Evolutionary conservation across 2,113 vertebrate species (phyloP), one percentile per base, ranked within the genome.

Genomic region (Mesitornis unicolor): DNA sequence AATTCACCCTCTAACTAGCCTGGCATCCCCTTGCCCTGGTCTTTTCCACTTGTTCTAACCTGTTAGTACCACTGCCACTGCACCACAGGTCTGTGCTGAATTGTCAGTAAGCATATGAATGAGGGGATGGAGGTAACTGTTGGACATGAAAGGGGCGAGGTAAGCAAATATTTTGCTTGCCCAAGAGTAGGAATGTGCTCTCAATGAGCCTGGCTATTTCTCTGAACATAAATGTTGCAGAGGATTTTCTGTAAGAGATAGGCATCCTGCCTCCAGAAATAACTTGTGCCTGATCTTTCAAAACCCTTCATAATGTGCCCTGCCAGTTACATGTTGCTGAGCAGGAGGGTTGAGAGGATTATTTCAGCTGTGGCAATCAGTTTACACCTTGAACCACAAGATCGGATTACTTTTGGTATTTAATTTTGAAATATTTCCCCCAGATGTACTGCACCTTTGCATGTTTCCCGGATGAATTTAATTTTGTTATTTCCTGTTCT

Each of bases 391-490:
- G 63, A 92, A 79, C 82, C 90, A 90, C 88, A 65, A 79, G 90
- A 95, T 95, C 20, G 5, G 89, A 95, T 97, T 95, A 96, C 79
- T 71, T 90, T 94, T 95, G 86, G 87, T 97, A 84, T 95, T 97
- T 96, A 95, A 96, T 94, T 96, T 95, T 95, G 69, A 96, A 96
- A 95, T 95, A 96, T 95, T 94, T 97, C 18, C 91, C 94, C 89
- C 96, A 95, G 78, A 92, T 91, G 95, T 94, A 87, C 8, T 1
- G 48, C 95, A 93, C 84, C 60, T 90, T 95, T 93, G 50, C 69
- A 24, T 77, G 88, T 93, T 96, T 96, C 71, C 90, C 0, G 47
- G 92, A 95, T 90, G 69, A 95, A 94, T 94, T 97, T 96, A 1
- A 77, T 96, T 96, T 93, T 93, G 50, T 93, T 96, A 79, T 96